These are phyloP conservation scores for Tetranychus truncatus DNA, from an alignment of 2,888 invertebrate genomes.

Conservation along the genomic window DNA sequence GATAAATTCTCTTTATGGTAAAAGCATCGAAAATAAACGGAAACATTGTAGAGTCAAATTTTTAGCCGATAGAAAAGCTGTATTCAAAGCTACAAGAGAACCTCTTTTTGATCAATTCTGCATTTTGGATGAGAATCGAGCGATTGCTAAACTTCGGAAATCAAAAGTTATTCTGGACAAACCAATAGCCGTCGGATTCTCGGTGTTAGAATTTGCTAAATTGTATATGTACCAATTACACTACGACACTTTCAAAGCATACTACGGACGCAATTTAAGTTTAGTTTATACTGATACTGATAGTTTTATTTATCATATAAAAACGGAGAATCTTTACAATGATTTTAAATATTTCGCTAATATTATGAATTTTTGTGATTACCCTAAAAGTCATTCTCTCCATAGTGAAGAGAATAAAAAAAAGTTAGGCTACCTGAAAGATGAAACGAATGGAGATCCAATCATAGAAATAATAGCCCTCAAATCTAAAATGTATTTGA, in stretches of 20 bases:
- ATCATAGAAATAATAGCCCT: background rate
- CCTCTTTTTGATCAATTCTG: background rate
- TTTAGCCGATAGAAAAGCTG: background rate
- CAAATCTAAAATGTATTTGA: conserved; percentile 4
- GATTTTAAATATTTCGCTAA: background rate
- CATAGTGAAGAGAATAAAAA: background rate
- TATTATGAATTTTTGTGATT: background rate
- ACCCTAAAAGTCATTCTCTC: background rate
- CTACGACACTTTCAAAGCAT: background rate
- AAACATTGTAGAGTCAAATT: conserved; percentile 12
- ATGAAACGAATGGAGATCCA: background rate
- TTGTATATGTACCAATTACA: background rate
- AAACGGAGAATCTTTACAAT: background rate
- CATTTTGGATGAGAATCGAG: background rate
- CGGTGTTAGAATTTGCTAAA: background rate
- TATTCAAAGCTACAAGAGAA: background rate
- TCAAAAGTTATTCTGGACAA: background rate
- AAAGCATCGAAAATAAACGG: conserved; percentile 31
- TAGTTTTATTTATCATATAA: background rate
- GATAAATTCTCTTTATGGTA: conserved; percentile 31
- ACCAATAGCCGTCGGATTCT: background rate
- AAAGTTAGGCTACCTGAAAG: background rate
- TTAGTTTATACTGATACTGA: background rate
- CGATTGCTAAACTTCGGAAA: background rate
- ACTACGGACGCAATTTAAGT: background rate